Evolutionary conservation across 2,888 invertebrate genomes (phyloP).

Genomic region (Nephrotoma guestfalica): DNA sequence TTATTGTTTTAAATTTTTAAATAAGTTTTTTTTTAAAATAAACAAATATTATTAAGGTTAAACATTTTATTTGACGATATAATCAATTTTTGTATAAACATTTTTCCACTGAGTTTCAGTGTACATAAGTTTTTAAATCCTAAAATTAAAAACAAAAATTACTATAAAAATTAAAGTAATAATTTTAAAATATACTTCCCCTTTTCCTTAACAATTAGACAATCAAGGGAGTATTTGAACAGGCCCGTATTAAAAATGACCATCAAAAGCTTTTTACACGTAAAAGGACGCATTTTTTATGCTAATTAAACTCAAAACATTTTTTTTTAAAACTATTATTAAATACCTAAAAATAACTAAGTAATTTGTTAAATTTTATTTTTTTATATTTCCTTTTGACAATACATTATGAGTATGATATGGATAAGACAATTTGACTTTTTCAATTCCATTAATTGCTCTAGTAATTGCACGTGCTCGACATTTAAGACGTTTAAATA

Average conservation of each 20-base stretch:
- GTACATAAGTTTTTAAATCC: background rate
- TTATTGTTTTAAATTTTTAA: background rate
- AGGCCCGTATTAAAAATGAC: no score
- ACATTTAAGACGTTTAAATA: constrained; percentile 11
- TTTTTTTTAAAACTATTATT: no score
- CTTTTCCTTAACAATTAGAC: background rate
- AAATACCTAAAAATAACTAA: no score
- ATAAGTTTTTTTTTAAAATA: background rate
- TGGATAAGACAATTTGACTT: constrained; percentile 11
- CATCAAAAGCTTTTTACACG: no score
- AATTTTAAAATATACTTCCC: background rate
- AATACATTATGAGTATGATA: constrained; percentile 10
- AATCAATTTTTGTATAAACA: background rate
- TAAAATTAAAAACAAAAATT: background rate
- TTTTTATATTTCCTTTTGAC: background rate
- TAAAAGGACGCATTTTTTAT: no score
- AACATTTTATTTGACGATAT: background rate
- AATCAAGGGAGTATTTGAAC: no score
- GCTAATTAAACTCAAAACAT: no score
- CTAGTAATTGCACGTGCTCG: constrained; percentile 12
- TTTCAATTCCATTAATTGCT: constrained; percentile 9
- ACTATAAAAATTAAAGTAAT: background rate
- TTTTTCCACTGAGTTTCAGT: background rate
- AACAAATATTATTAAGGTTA: background rate
- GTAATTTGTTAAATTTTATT: background rate